Conservation (phyloP, 2,113 vertebrate genomes). For the Chlamydotis undulata region DNA sequence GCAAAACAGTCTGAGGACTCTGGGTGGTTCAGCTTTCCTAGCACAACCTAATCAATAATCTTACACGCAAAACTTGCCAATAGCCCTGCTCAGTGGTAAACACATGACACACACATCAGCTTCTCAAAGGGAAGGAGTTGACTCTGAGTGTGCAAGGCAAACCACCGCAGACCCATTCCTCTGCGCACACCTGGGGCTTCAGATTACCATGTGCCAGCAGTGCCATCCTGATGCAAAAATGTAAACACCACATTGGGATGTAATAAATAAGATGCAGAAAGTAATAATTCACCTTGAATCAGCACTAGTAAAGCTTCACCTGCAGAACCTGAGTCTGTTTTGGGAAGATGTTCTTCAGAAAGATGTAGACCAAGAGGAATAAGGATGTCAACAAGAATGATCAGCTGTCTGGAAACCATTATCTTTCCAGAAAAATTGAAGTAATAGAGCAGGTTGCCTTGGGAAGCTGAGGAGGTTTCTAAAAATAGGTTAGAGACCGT, state of each 20-base stretch:
- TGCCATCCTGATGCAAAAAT: not conserved
- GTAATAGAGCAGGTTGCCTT: not conserved
- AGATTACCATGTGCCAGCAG: not conserved
- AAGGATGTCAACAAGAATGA: not conserved
- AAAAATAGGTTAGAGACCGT: constrained; percentile 26
- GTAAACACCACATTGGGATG: not conserved
- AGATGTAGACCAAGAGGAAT: not conserved
- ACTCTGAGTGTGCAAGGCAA: not conserved
- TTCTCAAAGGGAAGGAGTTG: not conserved
- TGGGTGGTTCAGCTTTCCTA: not conserved
- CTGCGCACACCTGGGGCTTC: not conserved
- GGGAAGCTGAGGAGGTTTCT: not conserved
- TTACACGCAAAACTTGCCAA: fast-evolving
- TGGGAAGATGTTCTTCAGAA: not conserved
- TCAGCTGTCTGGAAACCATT: not conserved
- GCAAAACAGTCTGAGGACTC: not conserved
- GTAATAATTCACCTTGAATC: not conserved
- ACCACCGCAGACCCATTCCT: fast-evolving
- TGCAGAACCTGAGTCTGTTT: not conserved
- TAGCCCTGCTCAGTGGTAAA: not conserved
- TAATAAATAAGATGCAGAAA: not conserved
- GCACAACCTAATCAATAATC: not conserved
- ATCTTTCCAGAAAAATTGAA: not conserved
- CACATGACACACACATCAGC: not conserved
- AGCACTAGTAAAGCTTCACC: not conserved